Conservation (phyloP, 2,113 vertebrate genomes). For the Chamaea fasciata region DNA sequence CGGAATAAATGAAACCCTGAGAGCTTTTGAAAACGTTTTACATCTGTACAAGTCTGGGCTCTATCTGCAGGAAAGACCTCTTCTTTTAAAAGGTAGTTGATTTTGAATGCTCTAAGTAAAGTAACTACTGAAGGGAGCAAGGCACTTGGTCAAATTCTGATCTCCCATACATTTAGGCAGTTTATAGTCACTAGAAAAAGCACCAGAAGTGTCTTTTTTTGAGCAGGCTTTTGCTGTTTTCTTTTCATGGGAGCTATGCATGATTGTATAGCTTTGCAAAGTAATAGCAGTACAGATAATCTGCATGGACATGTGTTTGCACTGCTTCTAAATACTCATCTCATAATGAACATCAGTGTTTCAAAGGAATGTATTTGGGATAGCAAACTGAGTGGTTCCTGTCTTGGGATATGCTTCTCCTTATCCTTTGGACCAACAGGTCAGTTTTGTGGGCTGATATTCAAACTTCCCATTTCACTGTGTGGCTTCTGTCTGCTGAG, state of each 20-base stretch:
- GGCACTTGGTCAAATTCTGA: background rate
- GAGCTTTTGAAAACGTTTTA: conserved; percentile 84
- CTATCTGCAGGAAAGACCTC: conserved; percentile 78
- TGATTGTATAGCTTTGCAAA: background rate
- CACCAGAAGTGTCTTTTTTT: background rate
- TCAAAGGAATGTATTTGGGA: background rate
- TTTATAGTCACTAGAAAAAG: background rate
- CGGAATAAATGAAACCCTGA: conserved; percentile 80
- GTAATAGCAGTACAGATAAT: background rate
- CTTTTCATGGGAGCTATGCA: background rate
- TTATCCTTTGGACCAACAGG: background rate
- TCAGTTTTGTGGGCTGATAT: background rate
- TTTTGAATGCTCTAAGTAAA: background rate
- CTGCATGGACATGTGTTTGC: background rate
- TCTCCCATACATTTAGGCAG: background rate
- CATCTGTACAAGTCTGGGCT: conserved; percentile 84
- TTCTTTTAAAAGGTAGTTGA: conserved; percentile 75
- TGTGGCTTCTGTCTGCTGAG: background rate
- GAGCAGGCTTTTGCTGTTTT: background rate
- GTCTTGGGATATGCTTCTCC: background rate
- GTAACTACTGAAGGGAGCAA: background rate
- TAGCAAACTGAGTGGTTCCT: background rate
- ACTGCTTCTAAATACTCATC: background rate
- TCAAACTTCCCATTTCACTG: background rate
- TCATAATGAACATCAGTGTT: background rate